phyloP scores from a whole-genome alignment of 2,888 invertebrate genomes.

The Brachyopa scutellaris region DNA sequence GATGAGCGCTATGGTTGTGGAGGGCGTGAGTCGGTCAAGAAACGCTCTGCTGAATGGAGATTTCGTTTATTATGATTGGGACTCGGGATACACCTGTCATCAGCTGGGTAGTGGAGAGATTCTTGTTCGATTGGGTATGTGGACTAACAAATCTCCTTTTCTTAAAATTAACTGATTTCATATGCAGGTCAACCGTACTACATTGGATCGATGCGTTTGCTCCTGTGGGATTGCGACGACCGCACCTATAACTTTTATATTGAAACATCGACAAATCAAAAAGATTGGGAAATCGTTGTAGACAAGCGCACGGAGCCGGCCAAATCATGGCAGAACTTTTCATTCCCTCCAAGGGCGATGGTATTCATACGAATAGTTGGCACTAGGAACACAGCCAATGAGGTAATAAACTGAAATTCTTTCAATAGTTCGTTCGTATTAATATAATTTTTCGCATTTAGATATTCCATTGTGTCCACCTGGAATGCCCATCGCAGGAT shows the following conservation, averaged over 20 bases:
- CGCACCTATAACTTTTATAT: conserved; percentile 97
- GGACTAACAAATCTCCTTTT: background rate
- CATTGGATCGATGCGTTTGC: conserved; percentile 93
- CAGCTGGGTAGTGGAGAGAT: conserved; percentile 97
- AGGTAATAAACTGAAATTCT: conserved; percentile 84
- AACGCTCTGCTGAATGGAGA: conserved; percentile 98
- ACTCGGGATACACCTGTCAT: conserved; percentile 98
- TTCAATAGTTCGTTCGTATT: conserved; percentile 8
- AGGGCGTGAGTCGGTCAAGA: conserved; percentile 96
- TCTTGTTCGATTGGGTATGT: conserved; percentile 91
- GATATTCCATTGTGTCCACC: conserved; percentile 99
- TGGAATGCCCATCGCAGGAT: conserved; percentile 94
- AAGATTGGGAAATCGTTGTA: conserved; percentile 95
- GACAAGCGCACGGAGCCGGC: conserved; percentile 94
- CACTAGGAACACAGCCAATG: conserved; percentile 98
- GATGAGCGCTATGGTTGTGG: conserved; percentile 95
- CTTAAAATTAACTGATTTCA: too few relatives aligned
- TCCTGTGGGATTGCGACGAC: conserved; percentile 98
- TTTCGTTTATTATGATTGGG: conserved; percentile 98
- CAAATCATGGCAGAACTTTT: conserved; percentile 96
- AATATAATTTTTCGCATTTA: conserved; percentile 78
- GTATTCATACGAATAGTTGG: conserved; percentile 98
- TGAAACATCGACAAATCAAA: conserved; percentile 95
- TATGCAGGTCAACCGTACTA: conserved; percentile 95
- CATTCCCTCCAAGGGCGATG: conserved; percentile 92